Evolutionary conservation across 2,888 invertebrate genomes (phyloP), one percentile per base, ranked within the genome.

Genomic region (Eupelmus urozonus): DNA sequence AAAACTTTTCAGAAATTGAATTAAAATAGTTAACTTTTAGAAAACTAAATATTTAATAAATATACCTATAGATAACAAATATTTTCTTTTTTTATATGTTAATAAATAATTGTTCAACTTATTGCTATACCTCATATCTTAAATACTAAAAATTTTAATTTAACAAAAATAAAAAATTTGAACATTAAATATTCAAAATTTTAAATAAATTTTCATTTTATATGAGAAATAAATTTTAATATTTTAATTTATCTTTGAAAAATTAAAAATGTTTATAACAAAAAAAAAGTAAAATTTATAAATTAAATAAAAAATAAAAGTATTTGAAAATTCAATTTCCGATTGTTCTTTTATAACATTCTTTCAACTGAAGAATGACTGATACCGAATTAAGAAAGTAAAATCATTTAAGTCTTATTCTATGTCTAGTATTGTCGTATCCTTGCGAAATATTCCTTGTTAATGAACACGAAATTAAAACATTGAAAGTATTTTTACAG

Each of bases 391-490:
- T 67, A 60, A 53, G 34, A 75, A 75, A 67, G 18, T 57, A 63
- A 55, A 57, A 18, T 40, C 55, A 27, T 34, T 75, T 23, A 71
- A 77, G 45, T 60, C 20, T 70, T 59, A 55, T 45, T 69, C 69
- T 67, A 67, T 18, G n/a, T 18, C 20, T 51, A 53, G 29, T 79
- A 75, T 71, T 66, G 66, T 74, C 65, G n/a, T 53, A 74, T 63
- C 57, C 20, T 57, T 71, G 25, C 20, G 18, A 60, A 60, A 40
- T 45, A 27, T 72, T 67, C 23, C 25, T 20, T 23, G 65, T 66
- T 11, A 4, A 69, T 70, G 40, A 74, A 69, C 34, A 62, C 23
- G 29, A 75, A 62, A 71, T 62, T 20, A 27, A 60, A 45, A 51
- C 1, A 18, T 20, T 18, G 27, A 59, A 76, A 42, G 16, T 69